Conservation (phyloP, 2,113 vertebrate species). For the Misgurnus anguillicaudatus region DNA sequence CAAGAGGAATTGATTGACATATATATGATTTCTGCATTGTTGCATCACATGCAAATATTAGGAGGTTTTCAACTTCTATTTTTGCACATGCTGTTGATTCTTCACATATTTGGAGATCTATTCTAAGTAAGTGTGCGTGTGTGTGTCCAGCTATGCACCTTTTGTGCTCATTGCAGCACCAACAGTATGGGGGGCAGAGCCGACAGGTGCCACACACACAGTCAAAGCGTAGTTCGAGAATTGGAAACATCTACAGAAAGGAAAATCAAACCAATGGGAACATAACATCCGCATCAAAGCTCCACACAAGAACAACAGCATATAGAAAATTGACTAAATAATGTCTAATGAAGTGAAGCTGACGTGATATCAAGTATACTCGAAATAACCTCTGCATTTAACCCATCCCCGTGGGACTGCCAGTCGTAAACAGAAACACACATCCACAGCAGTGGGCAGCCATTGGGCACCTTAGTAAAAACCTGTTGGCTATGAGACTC, state of each 20-base stretch:
- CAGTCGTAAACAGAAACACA: too few relatives aligned
- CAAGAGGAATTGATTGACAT: neutral
- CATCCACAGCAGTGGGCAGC: too few relatives aligned
- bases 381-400: too few relatives aligned
- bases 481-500: too few relatives aligned
- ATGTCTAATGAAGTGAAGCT: too few relatives aligned
- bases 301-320: neutral
- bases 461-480: too few relatives aligned
- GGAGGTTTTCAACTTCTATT: neutral
- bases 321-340: too few relatives aligned
- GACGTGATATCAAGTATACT: too few relatives aligned
- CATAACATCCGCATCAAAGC: neutral
- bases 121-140: slow-evolving; percentile 17
- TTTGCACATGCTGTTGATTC: slow-evolving; percentile 17
- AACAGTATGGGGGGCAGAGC: slow-evolving; percentile 18
- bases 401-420: too few relatives aligned
- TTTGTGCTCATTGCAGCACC: slow-evolving; percentile 29
- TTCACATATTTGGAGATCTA: slow-evolving; percentile 41
- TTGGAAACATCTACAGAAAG: neutral
- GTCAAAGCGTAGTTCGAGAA: neutral
- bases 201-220: slow-evolving; percentile 22
- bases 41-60: neutral
- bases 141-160: neutral
- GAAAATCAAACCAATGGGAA: neutral
- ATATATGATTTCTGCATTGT: neutral